These are phyloP conservation scores for Notechis scutatus DNA, from an alignment of 2,113 vertebrate species.

Conservation along the genomic window DNA sequence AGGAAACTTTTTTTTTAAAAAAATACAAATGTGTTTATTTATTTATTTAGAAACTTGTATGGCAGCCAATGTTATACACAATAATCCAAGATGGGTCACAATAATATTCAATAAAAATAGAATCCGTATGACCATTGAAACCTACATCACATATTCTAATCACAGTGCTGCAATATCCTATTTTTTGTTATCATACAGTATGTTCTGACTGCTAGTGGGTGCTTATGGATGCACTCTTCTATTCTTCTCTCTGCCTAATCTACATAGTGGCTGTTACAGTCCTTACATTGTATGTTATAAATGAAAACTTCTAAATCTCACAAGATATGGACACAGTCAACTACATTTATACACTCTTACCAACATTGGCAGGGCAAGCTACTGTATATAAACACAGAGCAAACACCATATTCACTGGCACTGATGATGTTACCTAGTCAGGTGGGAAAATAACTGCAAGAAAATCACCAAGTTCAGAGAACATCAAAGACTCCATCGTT, in stretches of 20 bases:
- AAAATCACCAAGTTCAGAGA: background rate
- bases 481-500: background rate
- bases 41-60: background rate
- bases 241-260: background rate
- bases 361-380: background rate
- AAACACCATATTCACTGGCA: background rate
- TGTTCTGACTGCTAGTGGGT: background rate
- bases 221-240: background rate
- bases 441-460: background rate
- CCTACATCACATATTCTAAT: background rate
- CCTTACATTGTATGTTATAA: background rate
- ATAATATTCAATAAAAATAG: background rate
- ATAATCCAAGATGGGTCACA: background rate
- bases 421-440: background rate
- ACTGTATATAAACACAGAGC: background rate
- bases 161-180: background rate
- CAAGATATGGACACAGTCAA: background rate
- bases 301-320: background rate
- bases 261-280: background rate
- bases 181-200: background rate
- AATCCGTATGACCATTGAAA: background rate
- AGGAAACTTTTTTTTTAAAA: too few species aligned
- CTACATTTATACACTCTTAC: background rate
- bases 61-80: background rate
- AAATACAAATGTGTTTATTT: background rate